Percentiles rank a stretch among this genome's conserved stretches.
These are phyloP conservation scores for Itoplectis maculator DNA, from an alignment of 2,888 invertebrate genomes.

Conservation along the genomic window DNA sequence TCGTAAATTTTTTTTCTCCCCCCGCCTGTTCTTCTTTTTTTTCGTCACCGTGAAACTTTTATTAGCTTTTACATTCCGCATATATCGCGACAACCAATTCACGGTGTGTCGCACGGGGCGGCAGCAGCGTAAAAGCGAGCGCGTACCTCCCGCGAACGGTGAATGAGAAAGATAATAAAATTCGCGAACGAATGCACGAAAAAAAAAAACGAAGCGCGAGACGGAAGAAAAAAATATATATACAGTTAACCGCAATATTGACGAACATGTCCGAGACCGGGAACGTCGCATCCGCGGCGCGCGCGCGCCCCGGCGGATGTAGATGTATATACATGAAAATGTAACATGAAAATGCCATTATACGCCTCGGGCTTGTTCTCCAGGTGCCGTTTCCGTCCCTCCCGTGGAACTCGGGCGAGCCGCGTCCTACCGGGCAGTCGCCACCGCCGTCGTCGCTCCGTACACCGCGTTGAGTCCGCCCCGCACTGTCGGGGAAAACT, in stretches of 20 bases:
- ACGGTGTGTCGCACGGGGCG: background rate
- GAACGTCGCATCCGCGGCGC: background rate
- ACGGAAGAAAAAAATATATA: background rate
- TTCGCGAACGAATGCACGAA: background rate
- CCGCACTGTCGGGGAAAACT: conserved; percentile 59
- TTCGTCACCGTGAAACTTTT: conserved; percentile 77
- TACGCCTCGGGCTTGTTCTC: conserved; percentile 15
- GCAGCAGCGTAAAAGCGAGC: background rate
- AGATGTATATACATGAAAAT: conserved; percentile 40
- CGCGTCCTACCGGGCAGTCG: conserved; percentile 7
- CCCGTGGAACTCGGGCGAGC: conserved; percentile 46
- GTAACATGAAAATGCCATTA: conserved; percentile 59
- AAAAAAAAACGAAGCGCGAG: no score
- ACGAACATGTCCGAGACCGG: conserved; percentile 1
- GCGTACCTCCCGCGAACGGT: no score
- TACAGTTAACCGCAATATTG: conserved; percentile 19
- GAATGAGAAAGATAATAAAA: conserved; percentile 12
- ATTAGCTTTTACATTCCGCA: conserved; percentile 72
- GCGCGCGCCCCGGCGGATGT: no score
- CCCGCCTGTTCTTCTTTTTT: no score
- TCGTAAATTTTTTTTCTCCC: conserved; percentile 74
- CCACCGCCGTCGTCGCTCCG: no score
- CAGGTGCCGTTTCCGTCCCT: conserved; percentile 23
- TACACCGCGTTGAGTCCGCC: no score
- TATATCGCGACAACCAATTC: conserved; percentile 18